Evolutionary conservation across 2,113 vertebrate species (phyloP), one percentile per base, ranked within the genome.

Genomic region (Parotia lawesii): DNA sequence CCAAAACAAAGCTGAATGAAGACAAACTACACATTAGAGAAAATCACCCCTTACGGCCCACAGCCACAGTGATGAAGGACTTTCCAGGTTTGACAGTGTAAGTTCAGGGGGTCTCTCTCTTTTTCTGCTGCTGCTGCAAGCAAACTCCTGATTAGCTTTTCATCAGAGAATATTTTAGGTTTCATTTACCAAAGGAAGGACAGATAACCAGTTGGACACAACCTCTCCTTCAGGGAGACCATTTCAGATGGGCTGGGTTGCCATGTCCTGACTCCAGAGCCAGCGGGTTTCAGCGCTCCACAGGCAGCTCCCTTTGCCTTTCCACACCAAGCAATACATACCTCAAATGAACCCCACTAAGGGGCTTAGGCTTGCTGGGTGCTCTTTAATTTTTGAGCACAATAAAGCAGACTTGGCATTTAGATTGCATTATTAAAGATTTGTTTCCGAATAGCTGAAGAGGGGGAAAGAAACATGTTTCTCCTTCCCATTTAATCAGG

Each of bases 261-360:
- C 53, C 0, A 2, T 7, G 35, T 48, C 47, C 40, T 1, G 4
- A 25, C 27, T 61, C 45, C n/a, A 11, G 45, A 22, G 51, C 35
- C 0, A 5, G 45, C 14, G 28, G 45, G 70, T 65, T 44, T 28
- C 84, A n/a, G 38, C 0, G 1, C 54, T 23, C 51, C 3, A 2
- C 18, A 15, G 48, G 77, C 33, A 47, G 54, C 33, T 75, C 31
- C 61, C 57, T 79, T 45, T 40, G 62, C 87, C 42, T 35, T 45
- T 33, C 57, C 1, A 8, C 2, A 38, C 3, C 0, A 0, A 66
- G 29, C 12, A 2, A 35, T 2, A 4, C 1, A 0, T 1, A 9
- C 62, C 57, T 27, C 33, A 31, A 33, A 44, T 5, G 47, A 82
- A 61, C 74, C 47, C 51, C 38, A 27, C 38, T 25, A 18, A 37